Evolutionary conservation across 1,140 invertebrate species (phyloP), one percentile per base, ranked within the genome.

Genomic region (Chrysomallon squamiferum): DNA sequence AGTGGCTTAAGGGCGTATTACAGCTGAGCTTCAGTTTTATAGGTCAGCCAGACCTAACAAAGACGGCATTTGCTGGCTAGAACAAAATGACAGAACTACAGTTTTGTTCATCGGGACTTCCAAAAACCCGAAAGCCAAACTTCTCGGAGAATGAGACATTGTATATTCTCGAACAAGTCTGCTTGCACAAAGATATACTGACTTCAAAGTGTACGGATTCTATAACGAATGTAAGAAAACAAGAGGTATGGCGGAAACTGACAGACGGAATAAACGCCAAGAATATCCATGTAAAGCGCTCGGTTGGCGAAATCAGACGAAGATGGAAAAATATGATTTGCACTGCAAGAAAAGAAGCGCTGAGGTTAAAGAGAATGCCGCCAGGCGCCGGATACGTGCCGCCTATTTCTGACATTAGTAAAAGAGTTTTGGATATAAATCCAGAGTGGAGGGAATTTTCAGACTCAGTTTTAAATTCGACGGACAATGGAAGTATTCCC

Each of bases 121-220:
- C 50, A 18, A 54, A 54, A 27, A 54, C 50, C 22, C 22, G 50
- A 54, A 54, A 54, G 25, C 50, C 50, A 30, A 54, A 54, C 50
- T 54, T 54, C 50, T 27, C 50, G 22, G 50, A 54, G 25, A 27
- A 25, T 15, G 50, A 54, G 50, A 54, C 50, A 20, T 4, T 54
- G 22, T 27, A 27, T 25, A 54, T 54, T 27, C 15, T 54, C 2
- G 50, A 54, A 15, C 50, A 54, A 30, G 50, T 54, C 18, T 27
- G 29, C 22, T 15, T 18, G 22, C 25, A 54, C 50, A 54, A 54
- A 20, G 50, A 54, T 22, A 54, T 54, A 4, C 50, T 54, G 6
- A 54, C 25, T 30, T 27, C 22, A 18, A 54, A 54, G 29, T 30
- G 22, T 22, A 27, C 50, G 18, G 50, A 54, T 30, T 25, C 50